Evolutionary conservation across 1,140 invertebrate species (phyloP).

Genomic region (Nephotettix cincticeps): DNA sequence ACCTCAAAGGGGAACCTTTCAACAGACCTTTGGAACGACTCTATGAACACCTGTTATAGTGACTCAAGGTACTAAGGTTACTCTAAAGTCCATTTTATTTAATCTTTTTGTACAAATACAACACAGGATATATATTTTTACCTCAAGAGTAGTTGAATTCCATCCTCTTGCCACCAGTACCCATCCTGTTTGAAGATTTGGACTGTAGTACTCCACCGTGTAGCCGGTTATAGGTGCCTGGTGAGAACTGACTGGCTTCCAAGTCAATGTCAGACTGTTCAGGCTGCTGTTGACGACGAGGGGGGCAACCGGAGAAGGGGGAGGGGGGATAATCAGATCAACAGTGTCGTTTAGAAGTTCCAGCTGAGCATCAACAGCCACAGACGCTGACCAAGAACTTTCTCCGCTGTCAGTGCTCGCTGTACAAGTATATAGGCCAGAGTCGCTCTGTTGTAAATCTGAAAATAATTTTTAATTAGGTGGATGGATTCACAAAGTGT

Average conservation of each 20-base stretch:
- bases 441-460: conserved; percentile 72
- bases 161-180: conserved; percentile 62
- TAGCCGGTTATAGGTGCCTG: conserved; percentile 65
- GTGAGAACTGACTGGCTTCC: not conserved
- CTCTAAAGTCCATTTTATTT: no score
- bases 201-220: conserved; percentile 87
- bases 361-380: conserved; percentile 76
- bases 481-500: no score
- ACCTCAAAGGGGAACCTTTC: conserved; percentile 80
- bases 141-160: conserved; percentile 1
- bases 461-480: conserved; percentile 33
- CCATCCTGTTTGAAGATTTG: conserved; percentile 77
- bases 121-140: no score
- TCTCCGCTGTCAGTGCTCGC: conserved; percentile 79
- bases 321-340: conserved; percentile 70
- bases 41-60: conserved; percentile 88
- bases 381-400: conserved; percentile 74
- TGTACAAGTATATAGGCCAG: conserved; percentile 76
- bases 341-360: conserved; percentile 78
- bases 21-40: conserved; percentile 80
- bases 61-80: no score
- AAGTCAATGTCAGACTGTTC: conserved; percentile 37
- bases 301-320: conserved; percentile 73
- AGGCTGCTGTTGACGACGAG: conserved; percentile 70
- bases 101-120: no score